These are phyloP conservation scores for Coenonympha glycerion DNA, from an alignment of 2,888 invertebrate genomes.

Conservation along the genomic window DNA sequence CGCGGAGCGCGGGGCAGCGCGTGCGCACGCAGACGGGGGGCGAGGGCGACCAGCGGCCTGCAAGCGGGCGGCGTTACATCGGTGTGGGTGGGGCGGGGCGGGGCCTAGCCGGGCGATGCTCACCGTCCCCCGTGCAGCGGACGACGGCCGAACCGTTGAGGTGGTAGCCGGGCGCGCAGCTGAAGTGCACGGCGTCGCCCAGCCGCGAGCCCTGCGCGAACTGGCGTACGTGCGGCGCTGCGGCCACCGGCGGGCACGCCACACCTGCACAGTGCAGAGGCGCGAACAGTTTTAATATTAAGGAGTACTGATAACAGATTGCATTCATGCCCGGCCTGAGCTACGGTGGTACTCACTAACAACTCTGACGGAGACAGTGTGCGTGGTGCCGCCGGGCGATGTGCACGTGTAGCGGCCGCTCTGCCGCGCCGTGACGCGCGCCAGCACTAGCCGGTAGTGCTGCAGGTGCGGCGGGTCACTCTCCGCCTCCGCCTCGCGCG, in stretches of 20 bases:
- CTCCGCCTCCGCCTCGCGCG: conserved; percentile 84
- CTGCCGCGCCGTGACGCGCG: conserved; percentile 87
- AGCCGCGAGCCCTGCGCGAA: conserved; percentile 85
- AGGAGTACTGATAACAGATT: too few species aligned
- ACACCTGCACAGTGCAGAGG: conserved; percentile 66
- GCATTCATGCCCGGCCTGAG: too few species aligned
- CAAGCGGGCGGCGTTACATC: not conserved
- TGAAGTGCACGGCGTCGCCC: conserved; percentile 82
- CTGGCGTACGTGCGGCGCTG: conserved; percentile 79
- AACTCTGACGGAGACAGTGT: conserved; percentile 83
- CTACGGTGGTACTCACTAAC: conserved; percentile 78
- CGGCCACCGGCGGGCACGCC: conserved; percentile 78
- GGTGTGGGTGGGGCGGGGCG: too few species aligned
- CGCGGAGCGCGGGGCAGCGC: conserved; percentile 82
- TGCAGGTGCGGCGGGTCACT: too few species aligned
- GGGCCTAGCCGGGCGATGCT: too few species aligned
- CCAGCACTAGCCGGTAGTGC: conserved; percentile 87
- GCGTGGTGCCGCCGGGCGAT: conserved; percentile 86
- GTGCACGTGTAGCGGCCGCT: conserved; percentile 90
- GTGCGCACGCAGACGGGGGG: conserved; percentile 85
- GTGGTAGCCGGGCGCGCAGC: conserved; percentile 87
- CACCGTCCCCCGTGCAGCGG: conserved; percentile 87
- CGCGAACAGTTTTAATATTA: too few species aligned
- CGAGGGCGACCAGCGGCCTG: conserved; percentile 85
- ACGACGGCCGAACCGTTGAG: conserved; percentile 85